Percentiles rank a stretch among this genome's conserved stretches.
Evolutionary conservation across 2,888 invertebrate species (phyloP).

Genomic region (Andrena chrysosceles): DNA sequence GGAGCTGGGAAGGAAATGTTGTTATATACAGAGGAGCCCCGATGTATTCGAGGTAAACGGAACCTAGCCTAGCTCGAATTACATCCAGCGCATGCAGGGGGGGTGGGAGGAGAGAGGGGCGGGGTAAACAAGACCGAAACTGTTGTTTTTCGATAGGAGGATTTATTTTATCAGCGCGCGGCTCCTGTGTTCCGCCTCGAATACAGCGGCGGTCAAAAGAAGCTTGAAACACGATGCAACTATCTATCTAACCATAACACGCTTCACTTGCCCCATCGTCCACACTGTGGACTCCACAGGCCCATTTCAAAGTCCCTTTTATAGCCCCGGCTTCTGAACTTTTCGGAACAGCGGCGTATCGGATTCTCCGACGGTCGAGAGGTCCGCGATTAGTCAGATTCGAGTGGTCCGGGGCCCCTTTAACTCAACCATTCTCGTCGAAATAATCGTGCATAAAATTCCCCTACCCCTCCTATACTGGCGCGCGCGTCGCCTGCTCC

Average conservation of each 20-base stretch:
- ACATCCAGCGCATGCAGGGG: background rate
- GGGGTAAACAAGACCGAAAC: slow-evolving; percentile 15
- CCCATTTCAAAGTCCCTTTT: too few relatives aligned
- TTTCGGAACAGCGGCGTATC: too few relatives aligned
- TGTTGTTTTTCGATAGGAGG: background rate
- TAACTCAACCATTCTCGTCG: slow-evolving; percentile 39
- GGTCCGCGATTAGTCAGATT: slow-evolving; percentile 49
- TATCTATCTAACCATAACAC: too few relatives aligned
- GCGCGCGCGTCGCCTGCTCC: slow-evolving; percentile 2
- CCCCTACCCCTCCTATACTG: background rate
- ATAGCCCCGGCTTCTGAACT: too few relatives aligned
- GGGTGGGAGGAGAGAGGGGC: background rate
- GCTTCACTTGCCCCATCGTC: too few relatives aligned
- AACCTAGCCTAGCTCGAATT: slow-evolving; percentile 25
- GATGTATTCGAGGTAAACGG: slow-evolving; percentile 26
- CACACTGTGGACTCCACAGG: too few relatives aligned
- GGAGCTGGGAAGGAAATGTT: slow-evolving; percentile 11
- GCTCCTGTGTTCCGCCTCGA: background rate
- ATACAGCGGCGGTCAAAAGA: too few relatives aligned
- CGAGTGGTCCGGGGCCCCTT: slow-evolving; percentile 29
- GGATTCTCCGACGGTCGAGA: slow-evolving; percentile 27
- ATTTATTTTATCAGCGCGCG: slow-evolving; percentile 14
- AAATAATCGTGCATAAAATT: slow-evolving; percentile 56
- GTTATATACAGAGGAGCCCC: slow-evolving; percentile 11
- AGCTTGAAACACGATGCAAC: too few relatives aligned